Evolutionary conservation across 2,888 invertebrate species (phyloP).

Genomic region (Epirrita christyi): DNA sequence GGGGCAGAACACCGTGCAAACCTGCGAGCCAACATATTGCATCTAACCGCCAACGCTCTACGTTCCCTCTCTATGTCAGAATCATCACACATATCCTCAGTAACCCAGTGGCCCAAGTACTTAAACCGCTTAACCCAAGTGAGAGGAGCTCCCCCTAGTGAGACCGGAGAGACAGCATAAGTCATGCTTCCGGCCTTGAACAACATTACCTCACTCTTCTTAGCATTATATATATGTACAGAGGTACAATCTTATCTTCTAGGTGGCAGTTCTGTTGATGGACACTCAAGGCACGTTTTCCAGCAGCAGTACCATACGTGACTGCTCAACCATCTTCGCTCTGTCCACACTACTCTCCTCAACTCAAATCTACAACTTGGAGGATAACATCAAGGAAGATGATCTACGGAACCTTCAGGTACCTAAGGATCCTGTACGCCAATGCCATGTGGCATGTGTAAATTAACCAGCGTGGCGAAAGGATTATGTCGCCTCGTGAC

Average conservation of each 20-base stretch:
- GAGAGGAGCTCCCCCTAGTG: too few relatives aligned
- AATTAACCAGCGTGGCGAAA: not conserved
- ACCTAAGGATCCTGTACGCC: constrained; percentile 6
- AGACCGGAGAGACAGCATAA: too few relatives aligned
- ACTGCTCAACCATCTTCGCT: constrained; percentile 88
- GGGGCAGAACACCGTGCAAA: too few relatives aligned
- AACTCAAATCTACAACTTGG: constrained; percentile 91
- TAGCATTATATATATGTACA: not conserved
- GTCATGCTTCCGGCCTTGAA: too few relatives aligned
- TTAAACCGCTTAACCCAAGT: too few relatives aligned
- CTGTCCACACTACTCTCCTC: constrained; percentile 97
- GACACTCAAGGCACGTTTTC: constrained; percentile 97
- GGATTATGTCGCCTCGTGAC: too few relatives aligned
- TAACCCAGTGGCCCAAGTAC: too few relatives aligned
- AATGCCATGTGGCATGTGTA: not conserved
- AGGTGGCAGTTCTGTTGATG: constrained; percentile 91
- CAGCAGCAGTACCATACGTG: constrained; percentile 95
- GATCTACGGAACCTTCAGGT: constrained; percentile 94
- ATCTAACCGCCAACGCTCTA: too few relatives aligned
- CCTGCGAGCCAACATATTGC: too few relatives aligned
- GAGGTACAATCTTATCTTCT: not conserved
- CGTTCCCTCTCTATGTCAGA: too few relatives aligned
- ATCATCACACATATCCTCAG: too few relatives aligned
- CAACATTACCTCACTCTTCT: too few relatives aligned
- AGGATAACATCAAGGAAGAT: constrained; percentile 96